Percentiles rank a stretch among this genome's conserved stretches.
Evolutionary conservation across 2,113 vertebrate species (phyloP).

Genomic region (Connochaetes taurinus): DNA sequence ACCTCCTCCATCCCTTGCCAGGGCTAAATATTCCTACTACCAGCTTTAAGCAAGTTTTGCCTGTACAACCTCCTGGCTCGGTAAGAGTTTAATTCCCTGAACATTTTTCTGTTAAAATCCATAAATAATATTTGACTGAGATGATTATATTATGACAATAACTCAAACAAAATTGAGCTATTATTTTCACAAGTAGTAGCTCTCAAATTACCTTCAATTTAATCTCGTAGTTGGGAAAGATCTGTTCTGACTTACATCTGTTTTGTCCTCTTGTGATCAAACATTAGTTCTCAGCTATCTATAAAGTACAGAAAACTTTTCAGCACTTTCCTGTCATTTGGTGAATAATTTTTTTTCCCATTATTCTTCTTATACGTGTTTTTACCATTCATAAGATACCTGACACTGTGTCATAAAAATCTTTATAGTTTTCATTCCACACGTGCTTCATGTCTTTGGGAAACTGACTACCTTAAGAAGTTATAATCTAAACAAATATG

Average conservation of each 20-base stretch:
- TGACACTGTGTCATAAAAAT: background rate
- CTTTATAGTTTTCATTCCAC: background rate
- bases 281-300: background rate
- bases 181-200: background rate
- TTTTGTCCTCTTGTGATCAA: background rate
- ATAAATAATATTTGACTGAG: background rate
- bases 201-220: background rate
- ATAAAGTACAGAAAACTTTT: background rate
- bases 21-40: background rate
- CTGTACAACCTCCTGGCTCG: background rate
- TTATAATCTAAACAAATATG: constrained; percentile 2
- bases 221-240: background rate
- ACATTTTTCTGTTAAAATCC: background rate
- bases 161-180: background rate
- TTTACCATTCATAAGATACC: background rate
- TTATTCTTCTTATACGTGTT: background rate
- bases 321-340: background rate
- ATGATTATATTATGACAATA: background rate
- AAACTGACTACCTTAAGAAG: constrained; percentile 3
- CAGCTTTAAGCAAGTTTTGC: background rate
- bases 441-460: background rate
- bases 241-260: background rate
- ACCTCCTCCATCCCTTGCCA: background rate
- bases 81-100: background rate
- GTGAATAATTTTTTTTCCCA: background rate